Evolutionary conservation across 2,113 vertebrate species (phyloP).

Genomic region (Hydrochoerus hydrochaeris): DNA sequence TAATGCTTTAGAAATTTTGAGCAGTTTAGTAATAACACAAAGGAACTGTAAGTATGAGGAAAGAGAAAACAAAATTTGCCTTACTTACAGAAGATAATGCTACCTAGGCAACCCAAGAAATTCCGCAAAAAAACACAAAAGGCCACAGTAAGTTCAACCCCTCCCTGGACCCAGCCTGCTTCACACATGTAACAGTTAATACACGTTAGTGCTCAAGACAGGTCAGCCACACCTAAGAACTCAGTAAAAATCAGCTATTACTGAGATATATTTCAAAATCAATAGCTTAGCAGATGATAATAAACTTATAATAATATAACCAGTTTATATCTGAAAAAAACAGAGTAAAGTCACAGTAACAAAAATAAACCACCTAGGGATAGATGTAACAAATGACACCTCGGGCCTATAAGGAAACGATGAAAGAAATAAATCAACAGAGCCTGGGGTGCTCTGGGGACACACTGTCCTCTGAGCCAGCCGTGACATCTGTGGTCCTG

Average conservation of each 20-base stretch:
- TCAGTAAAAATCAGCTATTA: not conserved
- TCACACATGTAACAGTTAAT: not conserved
- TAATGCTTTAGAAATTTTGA: not conserved
- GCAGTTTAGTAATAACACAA: not conserved
- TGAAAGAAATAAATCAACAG: not conserved
- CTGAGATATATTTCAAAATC: not conserved
- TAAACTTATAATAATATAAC: not conserved
- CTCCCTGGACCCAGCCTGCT: too few relatives aligned
- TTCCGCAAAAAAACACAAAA: conserved; percentile 12
- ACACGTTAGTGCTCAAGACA: not conserved
- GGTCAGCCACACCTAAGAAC: not conserved
- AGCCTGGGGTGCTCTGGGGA: not conserved
- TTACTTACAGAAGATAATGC: not conserved
- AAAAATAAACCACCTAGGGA: not conserved
- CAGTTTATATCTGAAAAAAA: not conserved
- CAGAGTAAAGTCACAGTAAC: not conserved
- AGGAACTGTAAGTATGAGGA: not conserved
- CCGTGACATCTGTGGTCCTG: not conserved
- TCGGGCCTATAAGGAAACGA: not conserved
- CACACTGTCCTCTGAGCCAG: not conserved
- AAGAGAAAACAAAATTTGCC: not conserved
- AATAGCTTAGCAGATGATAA: not conserved
- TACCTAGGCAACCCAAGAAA: not conserved
- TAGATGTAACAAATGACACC: not conserved
- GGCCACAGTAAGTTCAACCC: not conserved